These are phyloP conservation scores for Microctenopoma steveboyesi DNA, from an alignment of 2,797 vertebrate species.

Conservation along the genomic window DNA sequence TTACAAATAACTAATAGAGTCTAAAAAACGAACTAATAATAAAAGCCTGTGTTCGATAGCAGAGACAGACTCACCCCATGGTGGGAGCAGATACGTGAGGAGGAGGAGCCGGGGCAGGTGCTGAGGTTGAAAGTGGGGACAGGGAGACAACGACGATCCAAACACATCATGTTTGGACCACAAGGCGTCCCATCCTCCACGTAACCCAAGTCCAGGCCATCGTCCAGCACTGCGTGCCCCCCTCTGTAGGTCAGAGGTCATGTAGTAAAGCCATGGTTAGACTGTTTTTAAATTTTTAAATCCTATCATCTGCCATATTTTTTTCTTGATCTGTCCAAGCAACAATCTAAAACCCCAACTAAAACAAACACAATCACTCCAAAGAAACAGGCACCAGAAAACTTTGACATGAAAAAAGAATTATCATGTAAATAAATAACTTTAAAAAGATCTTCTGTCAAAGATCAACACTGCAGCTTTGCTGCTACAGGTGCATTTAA, in stretches of 20 bases:
- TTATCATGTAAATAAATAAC: too few relatives aligned
- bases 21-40: neutral
- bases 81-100: constrained; percentile 89
- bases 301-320: neutral
- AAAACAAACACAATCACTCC: too few relatives aligned
- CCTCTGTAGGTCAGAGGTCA: constrained; percentile 79
- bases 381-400: too few relatives aligned
- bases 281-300: neutral
- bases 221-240: constrained; percentile 93
- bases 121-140: constrained; percentile 94
- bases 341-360: too few relatives aligned
- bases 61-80: constrained; percentile 87
- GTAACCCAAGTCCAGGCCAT: constrained; percentile 93
- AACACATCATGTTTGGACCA: constrained; percentile 97
- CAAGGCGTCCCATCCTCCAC: constrained; percentile 96
- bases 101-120: constrained; percentile 89
- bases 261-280: too few relatives aligned
- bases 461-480: too few relatives aligned
- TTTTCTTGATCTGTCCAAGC: neutral
- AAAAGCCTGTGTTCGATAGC: neutral
- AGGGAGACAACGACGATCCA: constrained; percentile 92
- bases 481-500: too few relatives aligned
- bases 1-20: neutral
- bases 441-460: too few relatives aligned
- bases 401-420: too few relatives aligned